phyloP scores from a whole-genome alignment of 2,113 vertebrate species.

The Poecile atricapillus region DNA sequence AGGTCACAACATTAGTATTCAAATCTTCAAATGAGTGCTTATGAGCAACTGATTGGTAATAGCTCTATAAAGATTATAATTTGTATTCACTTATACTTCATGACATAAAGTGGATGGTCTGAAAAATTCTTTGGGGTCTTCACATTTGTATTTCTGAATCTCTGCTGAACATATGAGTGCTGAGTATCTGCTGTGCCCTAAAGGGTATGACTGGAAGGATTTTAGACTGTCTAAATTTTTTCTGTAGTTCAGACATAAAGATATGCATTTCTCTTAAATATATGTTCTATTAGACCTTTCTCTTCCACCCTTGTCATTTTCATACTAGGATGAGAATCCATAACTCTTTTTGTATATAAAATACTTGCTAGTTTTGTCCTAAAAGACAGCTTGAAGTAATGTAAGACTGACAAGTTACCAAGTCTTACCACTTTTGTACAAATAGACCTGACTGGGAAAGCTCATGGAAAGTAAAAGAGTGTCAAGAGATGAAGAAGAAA shows the following conservation, averaged over 20 bases:
- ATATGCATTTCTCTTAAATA: neutral
- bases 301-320: neutral
- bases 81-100: neutral
- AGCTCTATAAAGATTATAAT: neutral
- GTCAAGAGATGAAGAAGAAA: neutral
- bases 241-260: neutral
- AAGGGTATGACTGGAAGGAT: neutral
- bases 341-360: neutral
- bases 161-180: neutral
- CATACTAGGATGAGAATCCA: neutral
- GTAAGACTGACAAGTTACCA: neutral
- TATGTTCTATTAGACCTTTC: neutral
- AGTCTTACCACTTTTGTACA: neutral
- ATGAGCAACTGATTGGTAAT: neutral
- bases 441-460: neutral
- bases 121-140: neutral
- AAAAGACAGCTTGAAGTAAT: neutral
- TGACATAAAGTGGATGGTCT: neutral
- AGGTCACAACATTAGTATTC: neutral
- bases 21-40: neutral
- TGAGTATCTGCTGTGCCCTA: neutral
- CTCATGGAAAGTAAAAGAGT: neutral
- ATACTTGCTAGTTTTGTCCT: neutral
- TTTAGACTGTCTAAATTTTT: neutral
- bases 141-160: neutral